These are phyloP conservation scores for Cyprinodon tularosa DNA, from an alignment of 2,113 vertebrate genomes.

Conservation along the genomic window DNA sequence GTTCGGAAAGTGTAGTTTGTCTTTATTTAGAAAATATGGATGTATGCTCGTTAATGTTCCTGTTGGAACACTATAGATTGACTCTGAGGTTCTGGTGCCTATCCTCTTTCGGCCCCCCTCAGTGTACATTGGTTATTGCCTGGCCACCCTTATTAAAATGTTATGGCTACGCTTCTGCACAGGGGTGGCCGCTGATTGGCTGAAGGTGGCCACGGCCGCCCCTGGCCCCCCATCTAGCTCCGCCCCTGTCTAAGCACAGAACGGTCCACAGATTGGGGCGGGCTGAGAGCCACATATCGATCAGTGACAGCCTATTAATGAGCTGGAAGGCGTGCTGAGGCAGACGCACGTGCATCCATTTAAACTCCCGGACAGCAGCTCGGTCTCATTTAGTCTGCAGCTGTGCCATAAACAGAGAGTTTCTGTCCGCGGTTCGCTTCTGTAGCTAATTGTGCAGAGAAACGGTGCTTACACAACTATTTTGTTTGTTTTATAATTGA, in stretches of 20 bases:
- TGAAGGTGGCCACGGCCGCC: too few species aligned
- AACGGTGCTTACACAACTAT: background rate
- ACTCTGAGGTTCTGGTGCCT: too few species aligned
- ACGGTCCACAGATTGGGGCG: background rate
- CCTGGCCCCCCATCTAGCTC: too few species aligned
- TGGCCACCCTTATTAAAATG: too few species aligned
- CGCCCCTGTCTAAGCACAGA: slow-evolving; percentile 17
- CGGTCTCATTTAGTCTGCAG: slow-evolving; percentile 4
- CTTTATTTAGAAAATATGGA: too few species aligned
- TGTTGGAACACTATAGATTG: too few species aligned
- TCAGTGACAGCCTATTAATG: slow-evolving; percentile 29
- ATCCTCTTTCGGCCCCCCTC: too few species aligned
- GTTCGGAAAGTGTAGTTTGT: too few species aligned
- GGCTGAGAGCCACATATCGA: slow-evolving; percentile 21
- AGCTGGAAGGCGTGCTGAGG: slow-evolving; percentile 41
- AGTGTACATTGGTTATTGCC: too few species aligned
- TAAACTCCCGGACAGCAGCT: slow-evolving; percentile 10
- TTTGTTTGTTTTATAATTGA: background rate
- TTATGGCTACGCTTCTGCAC: too few species aligned
- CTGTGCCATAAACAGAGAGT: background rate
- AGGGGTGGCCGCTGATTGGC: too few species aligned
- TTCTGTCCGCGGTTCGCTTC: background rate
- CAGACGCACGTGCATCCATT: slow-evolving; percentile 60
- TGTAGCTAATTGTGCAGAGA: background rate
- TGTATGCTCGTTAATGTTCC: too few species aligned